phyloP scores from a whole-genome alignment of 1,140 invertebrate species.

The Drosophila nannoptera region DNA sequence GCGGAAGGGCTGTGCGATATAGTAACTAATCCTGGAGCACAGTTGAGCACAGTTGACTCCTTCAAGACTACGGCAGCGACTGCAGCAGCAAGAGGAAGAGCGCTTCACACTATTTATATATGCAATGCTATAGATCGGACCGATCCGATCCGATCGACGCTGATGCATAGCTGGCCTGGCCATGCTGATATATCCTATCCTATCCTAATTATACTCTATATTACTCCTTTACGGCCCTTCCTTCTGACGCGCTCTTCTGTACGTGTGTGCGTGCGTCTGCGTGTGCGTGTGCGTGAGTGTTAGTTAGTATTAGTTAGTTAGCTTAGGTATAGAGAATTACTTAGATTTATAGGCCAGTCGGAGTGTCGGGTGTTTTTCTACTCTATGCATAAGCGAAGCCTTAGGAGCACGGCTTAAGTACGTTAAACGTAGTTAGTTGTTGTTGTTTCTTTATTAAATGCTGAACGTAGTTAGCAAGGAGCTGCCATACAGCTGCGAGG shows the following conservation, averaged over 20 bases:
- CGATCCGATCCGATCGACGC: conserved; percentile 55
- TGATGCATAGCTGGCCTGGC: conserved; percentile 6
- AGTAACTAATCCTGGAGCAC: conserved; percentile 79
- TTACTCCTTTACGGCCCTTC: conserved; percentile 16
- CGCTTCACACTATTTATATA: conserved; percentile 60
- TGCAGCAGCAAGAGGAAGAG: conserved; percentile 9
- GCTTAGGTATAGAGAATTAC: conserved; percentile 56
- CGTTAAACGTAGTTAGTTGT: conserved; percentile 65
- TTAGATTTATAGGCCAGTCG: conserved; percentile 43
- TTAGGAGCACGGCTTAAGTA: conserved; percentile 65
- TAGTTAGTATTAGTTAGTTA: conserved; percentile 52
- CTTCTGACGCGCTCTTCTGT: conserved; percentile 22
- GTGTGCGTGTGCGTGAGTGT: conserved; percentile 26
- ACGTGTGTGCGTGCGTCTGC: conserved; percentile 16
- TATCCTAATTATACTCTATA: neutral
- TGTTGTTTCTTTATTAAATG: conserved; percentile 29
- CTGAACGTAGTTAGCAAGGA: conserved; percentile 31
- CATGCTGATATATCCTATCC: conserved; percentile 11
- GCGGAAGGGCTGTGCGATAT: conserved; percentile 89
- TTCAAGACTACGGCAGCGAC: conserved; percentile 46
- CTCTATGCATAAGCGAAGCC: conserved; percentile 52
- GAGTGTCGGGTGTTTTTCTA: conserved; percentile 43
- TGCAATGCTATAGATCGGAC: conserved; percentile 63
- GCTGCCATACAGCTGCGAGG: conserved; percentile 49
- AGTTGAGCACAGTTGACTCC: conserved; percentile 60